Conservation (phyloP, 1,140 invertebrate species). For the Orussus abietinus region DNA sequence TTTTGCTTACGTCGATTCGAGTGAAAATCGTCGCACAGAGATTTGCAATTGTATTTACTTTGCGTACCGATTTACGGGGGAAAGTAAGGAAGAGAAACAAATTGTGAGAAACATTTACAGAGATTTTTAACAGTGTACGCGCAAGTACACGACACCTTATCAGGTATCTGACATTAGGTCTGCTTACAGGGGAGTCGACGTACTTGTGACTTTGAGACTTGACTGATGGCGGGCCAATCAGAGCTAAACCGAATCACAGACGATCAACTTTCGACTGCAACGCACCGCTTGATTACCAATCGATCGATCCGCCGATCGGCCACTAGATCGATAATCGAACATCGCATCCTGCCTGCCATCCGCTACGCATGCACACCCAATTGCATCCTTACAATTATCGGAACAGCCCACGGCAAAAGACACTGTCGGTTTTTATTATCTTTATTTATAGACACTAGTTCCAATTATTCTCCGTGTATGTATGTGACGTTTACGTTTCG, state of each 20-base stretch:
- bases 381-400: too few relatives aligned
- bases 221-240: slow-evolving; percentile 41
- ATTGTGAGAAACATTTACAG: too few relatives aligned
- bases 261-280: slow-evolving; percentile 39
- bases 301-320: slow-evolving; percentile 31
- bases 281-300: slow-evolving; percentile 38
- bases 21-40: too few relatives aligned
- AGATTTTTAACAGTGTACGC: too few relatives aligned
- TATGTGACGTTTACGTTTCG: too few relatives aligned
- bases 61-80: too few relatives aligned
- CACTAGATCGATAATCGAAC: too few relatives aligned
- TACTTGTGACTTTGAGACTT: slow-evolving; percentile 51
- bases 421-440: slow-evolving; percentile 1
- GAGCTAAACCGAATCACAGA: slow-evolving; percentile 34
- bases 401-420: too few relatives aligned
- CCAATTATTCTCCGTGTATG: not conserved
- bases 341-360: slow-evolving; percentile 34
- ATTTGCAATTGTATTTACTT: too few relatives aligned
- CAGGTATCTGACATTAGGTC: slow-evolving; percentile 40
- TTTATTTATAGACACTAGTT: not conserved
- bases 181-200: slow-evolving; percentile 53
- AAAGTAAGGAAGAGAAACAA: too few relatives aligned
- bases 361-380: slow-evolving; percentile 33
- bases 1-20: too few relatives aligned
- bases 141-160: too few relatives aligned